These are phyloP conservation scores for Leptinotarsa texana DNA, from an alignment of 1,140 invertebrate genomes.

Conservation along the genomic window DNA sequence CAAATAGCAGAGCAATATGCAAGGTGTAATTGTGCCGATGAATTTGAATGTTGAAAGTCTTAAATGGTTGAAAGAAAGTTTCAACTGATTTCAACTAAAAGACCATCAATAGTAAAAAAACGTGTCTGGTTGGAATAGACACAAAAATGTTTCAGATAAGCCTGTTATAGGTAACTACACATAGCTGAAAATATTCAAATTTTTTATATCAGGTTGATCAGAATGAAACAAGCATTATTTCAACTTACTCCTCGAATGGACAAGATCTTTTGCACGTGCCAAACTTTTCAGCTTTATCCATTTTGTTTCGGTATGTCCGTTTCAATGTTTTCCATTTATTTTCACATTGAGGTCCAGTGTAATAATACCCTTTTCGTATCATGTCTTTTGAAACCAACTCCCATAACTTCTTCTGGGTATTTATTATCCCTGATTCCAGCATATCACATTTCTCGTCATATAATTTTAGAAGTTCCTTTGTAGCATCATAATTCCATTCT, in stretches of 20 bases:
- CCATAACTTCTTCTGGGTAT: constrained; percentile 25
- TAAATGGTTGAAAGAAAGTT: too few relatives aligned
- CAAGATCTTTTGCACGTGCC: constrained; percentile 16
- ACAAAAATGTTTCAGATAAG: too few relatives aligned
- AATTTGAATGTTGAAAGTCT: too few relatives aligned
- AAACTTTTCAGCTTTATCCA: constrained; percentile 4
- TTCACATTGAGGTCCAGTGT: constrained; percentile 21
- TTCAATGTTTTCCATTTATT: constrained; percentile 28
- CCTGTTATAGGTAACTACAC: too few relatives aligned
- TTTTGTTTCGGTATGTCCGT: constrained; percentile 11
- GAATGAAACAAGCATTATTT: too few relatives aligned
- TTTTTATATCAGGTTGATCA: too few relatives aligned
- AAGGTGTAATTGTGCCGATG: too few relatives aligned
- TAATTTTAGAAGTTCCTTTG: constrained; percentile 21
- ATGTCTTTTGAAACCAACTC: constrained; percentile 21
- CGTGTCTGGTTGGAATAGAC: too few relatives aligned
- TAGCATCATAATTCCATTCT: constrained; percentile 25
- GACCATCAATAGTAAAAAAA: too few relatives aligned
- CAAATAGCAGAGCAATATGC: too few relatives aligned
- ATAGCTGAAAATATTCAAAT: too few relatives aligned
- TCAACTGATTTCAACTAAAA: too few relatives aligned
- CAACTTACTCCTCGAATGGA: constrained; percentile 22
- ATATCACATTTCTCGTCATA: constrained; percentile 27
- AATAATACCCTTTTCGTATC: constrained; percentile 16
- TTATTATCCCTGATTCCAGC: constrained; percentile 25